phyloP scores from a whole-genome alignment of 2,113 vertebrate genomes.

The Microtus ochrogaster region DNA sequence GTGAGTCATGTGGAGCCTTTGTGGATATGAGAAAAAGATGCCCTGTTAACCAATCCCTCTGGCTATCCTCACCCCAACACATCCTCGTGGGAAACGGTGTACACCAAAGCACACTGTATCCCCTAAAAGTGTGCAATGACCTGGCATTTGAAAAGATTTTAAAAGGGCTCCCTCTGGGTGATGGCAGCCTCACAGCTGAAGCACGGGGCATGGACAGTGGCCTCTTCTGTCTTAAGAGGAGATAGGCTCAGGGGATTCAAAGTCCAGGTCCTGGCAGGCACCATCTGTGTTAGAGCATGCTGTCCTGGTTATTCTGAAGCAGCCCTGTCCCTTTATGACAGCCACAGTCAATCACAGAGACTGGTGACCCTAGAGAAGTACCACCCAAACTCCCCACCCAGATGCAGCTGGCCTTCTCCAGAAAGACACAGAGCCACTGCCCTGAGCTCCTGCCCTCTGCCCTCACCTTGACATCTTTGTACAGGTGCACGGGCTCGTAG shows the following conservation, averaged over 20 bases:
- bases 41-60: background rate
- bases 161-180: background rate
- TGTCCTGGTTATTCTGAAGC: background rate
- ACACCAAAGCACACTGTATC: background rate
- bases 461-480: slow-evolving; percentile 98
- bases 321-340: background rate
- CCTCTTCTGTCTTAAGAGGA: background rate
- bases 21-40: background rate
- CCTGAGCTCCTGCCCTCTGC: background rate
- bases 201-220: background rate
- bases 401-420: background rate
- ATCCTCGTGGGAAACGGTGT: background rate
- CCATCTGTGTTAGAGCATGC: background rate
- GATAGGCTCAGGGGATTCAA: background rate
- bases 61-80: background rate
- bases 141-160: background rate
- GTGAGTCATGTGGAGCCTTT: background rate
- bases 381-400: background rate
- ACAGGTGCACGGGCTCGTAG: slow-evolving; percentile 97
- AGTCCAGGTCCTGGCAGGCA: background rate
- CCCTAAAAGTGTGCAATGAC: background rate
- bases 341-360: background rate
- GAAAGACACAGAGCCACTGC: fast-evolving
- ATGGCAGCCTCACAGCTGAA: background rate
- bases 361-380: background rate